Conservation (phyloP, 2,113 vertebrate species). For the Festucalex cinctus region DNA sequence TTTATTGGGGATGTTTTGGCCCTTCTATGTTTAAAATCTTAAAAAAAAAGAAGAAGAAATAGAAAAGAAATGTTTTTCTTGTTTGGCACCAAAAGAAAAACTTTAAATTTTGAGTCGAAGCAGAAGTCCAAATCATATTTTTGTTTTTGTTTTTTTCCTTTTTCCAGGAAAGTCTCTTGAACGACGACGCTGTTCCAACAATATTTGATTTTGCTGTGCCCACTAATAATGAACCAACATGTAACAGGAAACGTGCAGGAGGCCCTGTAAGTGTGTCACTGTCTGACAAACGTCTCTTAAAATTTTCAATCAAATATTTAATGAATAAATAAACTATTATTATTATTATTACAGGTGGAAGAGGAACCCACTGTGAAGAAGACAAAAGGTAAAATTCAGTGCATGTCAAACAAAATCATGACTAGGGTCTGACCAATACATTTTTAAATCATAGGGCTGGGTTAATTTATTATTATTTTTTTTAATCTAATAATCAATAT, state of each 20-base stretch:
- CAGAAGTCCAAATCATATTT: neutral
- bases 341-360: constrained; percentile 74
- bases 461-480: too few relatives aligned
- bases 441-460: too few relatives aligned
- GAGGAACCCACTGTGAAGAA: constrained; percentile 85
- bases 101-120: too few relatives aligned
- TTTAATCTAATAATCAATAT: too few relatives aligned
- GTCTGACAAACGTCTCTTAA: neutral
- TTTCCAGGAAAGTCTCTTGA: constrained; percentile 81
- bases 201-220: constrained; percentile 87
- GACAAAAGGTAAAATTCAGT: constrained; percentile 85
- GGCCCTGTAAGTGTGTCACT: constrained; percentile 77
- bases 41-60: too few relatives aligned
- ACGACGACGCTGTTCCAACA: constrained; percentile 91
- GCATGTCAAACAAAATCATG: neutral
- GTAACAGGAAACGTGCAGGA: constrained; percentile 85
- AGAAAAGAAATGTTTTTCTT: too few relatives aligned
- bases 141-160: neutral
- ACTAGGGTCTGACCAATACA: too few relatives aligned
- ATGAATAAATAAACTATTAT: constrained; percentile 12
- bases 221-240: constrained; percentile 81
- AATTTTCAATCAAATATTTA: neutral
- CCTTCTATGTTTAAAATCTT: too few relatives aligned
- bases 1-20: too few relatives aligned
- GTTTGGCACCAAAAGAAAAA: too few relatives aligned